Evolutionary conservation across 2,888 invertebrate species (phyloP).

Genomic region (Chydorus sphaericus): DNA sequence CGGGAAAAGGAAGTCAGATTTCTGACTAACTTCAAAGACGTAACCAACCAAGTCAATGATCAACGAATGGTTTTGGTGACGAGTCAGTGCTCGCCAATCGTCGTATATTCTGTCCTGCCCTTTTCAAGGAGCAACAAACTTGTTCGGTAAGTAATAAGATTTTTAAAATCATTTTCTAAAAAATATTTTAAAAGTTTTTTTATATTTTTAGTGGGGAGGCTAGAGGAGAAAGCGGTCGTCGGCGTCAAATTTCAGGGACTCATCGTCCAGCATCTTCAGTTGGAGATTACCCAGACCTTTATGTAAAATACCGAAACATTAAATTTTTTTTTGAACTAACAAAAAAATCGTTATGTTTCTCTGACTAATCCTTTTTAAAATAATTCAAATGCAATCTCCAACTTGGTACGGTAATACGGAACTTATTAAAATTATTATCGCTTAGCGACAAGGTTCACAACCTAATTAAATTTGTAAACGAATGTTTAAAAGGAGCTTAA

Average conservation of each 20-base stretch:
- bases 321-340: no score
- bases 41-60: slow-evolving; percentile 8
- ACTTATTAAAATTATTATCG: no score
- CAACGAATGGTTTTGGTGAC: slow-evolving; percentile 13
- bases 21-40: slow-evolving; percentile 23
- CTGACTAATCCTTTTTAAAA: no score
- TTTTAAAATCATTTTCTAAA: not conserved
- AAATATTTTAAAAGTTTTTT: not conserved
- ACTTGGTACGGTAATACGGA: no score
- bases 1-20: slow-evolving; percentile 30
- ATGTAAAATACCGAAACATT: no score
- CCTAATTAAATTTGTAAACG: no score
- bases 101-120: slow-evolving; percentile 12
- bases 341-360: no score
- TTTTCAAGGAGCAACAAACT: slow-evolving; percentile 7
- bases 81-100: slow-evolving; percentile 5
- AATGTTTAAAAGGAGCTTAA: no score
- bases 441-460: no score
- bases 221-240: slow-evolving; percentile 31
- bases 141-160: not conserved
- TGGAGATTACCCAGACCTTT: slow-evolving; percentile 67
- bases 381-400: no score
- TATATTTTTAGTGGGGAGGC: slow-evolving; percentile 5
- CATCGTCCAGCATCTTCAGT: slow-evolving; percentile 68
- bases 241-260: slow-evolving; percentile 58